Evolutionary conservation across 2,888 invertebrate genomes (phyloP), one percentile per base, ranked within the genome.

Genomic region (Sesamia inferens): DNA sequence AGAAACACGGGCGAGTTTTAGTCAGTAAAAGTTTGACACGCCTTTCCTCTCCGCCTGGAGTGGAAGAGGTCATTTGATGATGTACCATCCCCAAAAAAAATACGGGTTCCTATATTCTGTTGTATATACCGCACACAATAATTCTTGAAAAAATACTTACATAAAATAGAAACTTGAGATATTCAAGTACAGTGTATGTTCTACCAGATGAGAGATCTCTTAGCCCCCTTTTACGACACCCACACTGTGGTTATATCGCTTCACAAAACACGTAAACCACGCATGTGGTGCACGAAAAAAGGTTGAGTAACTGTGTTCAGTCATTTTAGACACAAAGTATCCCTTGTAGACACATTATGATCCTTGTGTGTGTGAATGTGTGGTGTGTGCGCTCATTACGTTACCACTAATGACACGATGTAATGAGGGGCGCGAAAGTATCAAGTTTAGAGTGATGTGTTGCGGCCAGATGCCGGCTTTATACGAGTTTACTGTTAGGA

Each of bases 341-440:
- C 65, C 79, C 75, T 31, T 71, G 81, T 79, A 82, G 81, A 79
- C 81, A 82, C 71, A 82, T 81, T 81, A 82, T 71, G 83, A 67
- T 78, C 82, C 55, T 24, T 48, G 47, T 39, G 58, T 13, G 57
- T 24, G 39, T 16, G 10, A 31, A 22, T 19, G 31, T 22, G 42
- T 62, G 62, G 67, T 68, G 66, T 58, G 68, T 61, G 68, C 39
- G 70, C 71, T 81, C 83, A 81, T 81, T 82, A 81, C 58, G 81
- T 82, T 79, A 81, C 81, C 81, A 67, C 81, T 84, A 84, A 84
- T 86, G 84, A 85, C 75, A 86, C 65, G 64, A 61, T 75, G 85
- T 84, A 86, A 84, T 79, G 79, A 73, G 76, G 66, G 72, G 71
- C 62, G 75, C 47, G 74, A 77, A 84, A 84, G 87, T 84, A 86